Evolutionary conservation across 1,140 invertebrate species (phyloP).

Genomic region (Mesaphorura yosii): DNA sequence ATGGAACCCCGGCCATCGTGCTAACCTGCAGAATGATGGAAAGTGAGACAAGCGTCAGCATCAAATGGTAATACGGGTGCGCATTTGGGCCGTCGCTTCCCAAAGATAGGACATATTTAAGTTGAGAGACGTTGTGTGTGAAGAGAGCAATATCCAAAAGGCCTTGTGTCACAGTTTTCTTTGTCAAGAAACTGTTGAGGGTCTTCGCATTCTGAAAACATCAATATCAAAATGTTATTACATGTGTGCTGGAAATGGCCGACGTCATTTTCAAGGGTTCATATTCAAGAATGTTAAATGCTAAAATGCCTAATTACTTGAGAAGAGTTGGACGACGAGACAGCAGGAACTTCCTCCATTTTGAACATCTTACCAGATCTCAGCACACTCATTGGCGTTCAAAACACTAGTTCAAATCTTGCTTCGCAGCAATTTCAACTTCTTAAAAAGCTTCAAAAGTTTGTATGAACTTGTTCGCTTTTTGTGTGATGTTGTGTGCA

Average conservation of each 20-base stretch:
- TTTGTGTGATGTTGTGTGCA: background rate
- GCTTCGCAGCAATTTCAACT: background rate
- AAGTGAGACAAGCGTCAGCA: constrained; percentile 37
- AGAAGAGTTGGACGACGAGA: background rate
- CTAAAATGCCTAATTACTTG: background rate
- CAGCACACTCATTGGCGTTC: background rate
- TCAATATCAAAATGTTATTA: background rate
- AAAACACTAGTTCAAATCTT: background rate
- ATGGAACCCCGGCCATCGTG: background rate
- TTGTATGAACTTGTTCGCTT: background rate
- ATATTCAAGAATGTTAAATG: background rate
- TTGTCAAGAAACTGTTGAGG: constrained; percentile 34
- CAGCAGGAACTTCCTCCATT: background rate
- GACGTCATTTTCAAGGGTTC: background rate
- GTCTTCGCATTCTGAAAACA: background rate
- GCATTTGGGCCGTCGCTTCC: constrained; percentile 22
- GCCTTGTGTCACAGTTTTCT: constrained; percentile 40
- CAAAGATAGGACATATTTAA: constrained; percentile 38
- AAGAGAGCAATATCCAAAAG: constrained; percentile 38
- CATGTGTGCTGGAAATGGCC: background rate
- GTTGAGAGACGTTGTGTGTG: constrained; percentile 40
- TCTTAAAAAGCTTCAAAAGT: background rate
- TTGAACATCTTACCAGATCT: constrained; percentile 3
- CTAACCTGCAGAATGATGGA: constrained; percentile 39
- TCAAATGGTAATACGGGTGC: constrained; percentile 35